These are phyloP conservation scores for Conus ventricosus DNA, from an alignment of 1,140 invertebrate species.

Conservation along the genomic window DNA sequence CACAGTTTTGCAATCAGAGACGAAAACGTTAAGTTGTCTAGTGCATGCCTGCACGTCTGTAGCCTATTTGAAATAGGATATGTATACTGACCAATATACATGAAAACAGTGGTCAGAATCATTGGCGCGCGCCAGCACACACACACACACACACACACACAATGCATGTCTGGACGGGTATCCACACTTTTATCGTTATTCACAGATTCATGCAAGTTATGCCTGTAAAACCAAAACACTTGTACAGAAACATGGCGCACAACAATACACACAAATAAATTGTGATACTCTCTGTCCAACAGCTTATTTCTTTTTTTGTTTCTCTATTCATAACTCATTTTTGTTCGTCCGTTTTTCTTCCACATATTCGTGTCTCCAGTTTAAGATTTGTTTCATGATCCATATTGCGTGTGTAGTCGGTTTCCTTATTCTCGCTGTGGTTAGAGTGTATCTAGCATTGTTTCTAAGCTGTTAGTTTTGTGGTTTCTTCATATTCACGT, in stretches of 20 bases:
- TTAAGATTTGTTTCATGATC: no score
- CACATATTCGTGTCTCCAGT: not conserved
- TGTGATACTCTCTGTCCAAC: no score
- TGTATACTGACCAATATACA: not conserved
- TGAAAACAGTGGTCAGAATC: no score
- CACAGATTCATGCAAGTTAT: no score
- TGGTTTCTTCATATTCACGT: not conserved
- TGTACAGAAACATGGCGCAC: no score
- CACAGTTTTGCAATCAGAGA: not conserved
- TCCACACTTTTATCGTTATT: no score
- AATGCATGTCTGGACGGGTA: not conserved
- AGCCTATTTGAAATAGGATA: not conserved
- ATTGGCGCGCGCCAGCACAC: no score
- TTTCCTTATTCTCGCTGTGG: not conserved
- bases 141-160: not conserved
- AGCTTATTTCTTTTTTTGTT: not conserved
- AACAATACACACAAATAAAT: no score
- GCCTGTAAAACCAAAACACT: no score
- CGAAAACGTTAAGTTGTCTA: slow-evolving; percentile 9
- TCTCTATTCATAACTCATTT: not conserved
- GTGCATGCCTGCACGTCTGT: not conserved
- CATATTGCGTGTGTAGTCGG: not conserved
- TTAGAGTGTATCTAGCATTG: not conserved
- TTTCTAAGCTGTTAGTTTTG: not conserved
- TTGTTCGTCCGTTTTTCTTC: not conserved